A percentile compares a stretch with the other conserved stretches of the same genome.
Conservation (phyloP, 2,113 vertebrate species). For the Jacana jacana region DNA sequence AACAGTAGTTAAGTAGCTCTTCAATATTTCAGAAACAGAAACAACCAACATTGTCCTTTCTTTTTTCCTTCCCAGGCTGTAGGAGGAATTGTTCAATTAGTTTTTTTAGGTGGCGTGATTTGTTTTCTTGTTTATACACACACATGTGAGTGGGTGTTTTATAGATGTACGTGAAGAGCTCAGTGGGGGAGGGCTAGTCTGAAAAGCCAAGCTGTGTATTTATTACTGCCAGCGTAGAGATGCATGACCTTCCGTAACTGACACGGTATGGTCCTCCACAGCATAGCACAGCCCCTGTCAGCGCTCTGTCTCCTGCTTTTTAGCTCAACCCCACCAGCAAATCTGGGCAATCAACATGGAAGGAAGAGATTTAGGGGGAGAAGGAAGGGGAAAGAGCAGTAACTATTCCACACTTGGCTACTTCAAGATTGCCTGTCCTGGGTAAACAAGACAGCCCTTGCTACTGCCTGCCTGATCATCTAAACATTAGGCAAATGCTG, state of each 20-base stretch:
- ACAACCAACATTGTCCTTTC: neutral
- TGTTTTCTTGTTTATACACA: constrained; percentile 36
- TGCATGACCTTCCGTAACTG: neutral
- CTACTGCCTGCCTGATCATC: neutral
- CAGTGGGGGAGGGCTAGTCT: neutral
- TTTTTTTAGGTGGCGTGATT: neutral
- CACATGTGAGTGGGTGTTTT: constrained; percentile 11
- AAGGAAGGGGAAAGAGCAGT: neutral
- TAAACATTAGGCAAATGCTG: neutral
- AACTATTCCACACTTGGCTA: neutral
- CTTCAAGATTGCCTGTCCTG: neutral
- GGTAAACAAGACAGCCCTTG: neutral
- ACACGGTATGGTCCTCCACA: neutral
- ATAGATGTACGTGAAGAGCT: neutral
- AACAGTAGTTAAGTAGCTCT: neutral
- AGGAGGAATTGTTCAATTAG: constrained; percentile 38
- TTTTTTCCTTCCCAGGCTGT: neutral
- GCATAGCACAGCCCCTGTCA: neutral
- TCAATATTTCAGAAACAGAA: constrained; percentile 40
- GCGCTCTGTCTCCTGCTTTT: neutral
- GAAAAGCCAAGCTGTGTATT: neutral
- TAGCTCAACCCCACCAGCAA: neutral
- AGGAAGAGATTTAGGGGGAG: neutral
- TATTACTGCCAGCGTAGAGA: neutral
- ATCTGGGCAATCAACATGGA: neutral